These are phyloP conservation scores for Vandiemenella viatica DNA, from an alignment of 2,888 invertebrate genomes.

Conservation along the genomic window DNA sequence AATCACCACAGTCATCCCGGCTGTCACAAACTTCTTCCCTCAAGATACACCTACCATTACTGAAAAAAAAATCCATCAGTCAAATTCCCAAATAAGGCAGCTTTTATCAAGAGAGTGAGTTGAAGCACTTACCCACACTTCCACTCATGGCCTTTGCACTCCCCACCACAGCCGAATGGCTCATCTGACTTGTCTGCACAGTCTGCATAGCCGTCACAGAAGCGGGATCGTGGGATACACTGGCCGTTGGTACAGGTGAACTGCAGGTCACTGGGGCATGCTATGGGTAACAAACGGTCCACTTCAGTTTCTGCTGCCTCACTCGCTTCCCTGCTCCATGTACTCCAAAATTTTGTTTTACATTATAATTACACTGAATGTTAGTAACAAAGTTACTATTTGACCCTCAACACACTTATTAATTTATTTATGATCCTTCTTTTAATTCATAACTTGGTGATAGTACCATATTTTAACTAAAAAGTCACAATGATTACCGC, in stretches of 20 bases:
- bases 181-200: constrained; percentile 56
- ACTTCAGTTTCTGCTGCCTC: too few species aligned
- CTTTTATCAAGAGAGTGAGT: constrained; percentile 1
- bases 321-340: too few species aligned
- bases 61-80: too few species aligned
- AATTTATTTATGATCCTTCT: too few species aligned
- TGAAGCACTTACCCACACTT: constrained; percentile 17
- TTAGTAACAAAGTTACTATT: too few species aligned
- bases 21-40: constrained; percentile 19
- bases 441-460: too few species aligned
- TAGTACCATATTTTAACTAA: too few species aligned
- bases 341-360: too few species aligned
- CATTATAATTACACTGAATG: too few species aligned
- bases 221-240: constrained; percentile 41
- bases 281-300: constrained; percentile 27
- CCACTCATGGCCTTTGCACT: constrained; percentile 18
- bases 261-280: constrained; percentile 38
- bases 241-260: constrained; percentile 43
- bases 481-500: too few species aligned
- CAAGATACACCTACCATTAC: constrained; percentile 23
- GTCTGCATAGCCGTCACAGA: constrained; percentile 50
- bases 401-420: too few species aligned
- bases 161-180: constrained; percentile 34
- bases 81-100: too few species aligned
- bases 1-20: constrained; percentile 21